Evolutionary conservation across 2,888 invertebrate species (phyloP).

Genomic region (Pherbina coryleti): DNA sequence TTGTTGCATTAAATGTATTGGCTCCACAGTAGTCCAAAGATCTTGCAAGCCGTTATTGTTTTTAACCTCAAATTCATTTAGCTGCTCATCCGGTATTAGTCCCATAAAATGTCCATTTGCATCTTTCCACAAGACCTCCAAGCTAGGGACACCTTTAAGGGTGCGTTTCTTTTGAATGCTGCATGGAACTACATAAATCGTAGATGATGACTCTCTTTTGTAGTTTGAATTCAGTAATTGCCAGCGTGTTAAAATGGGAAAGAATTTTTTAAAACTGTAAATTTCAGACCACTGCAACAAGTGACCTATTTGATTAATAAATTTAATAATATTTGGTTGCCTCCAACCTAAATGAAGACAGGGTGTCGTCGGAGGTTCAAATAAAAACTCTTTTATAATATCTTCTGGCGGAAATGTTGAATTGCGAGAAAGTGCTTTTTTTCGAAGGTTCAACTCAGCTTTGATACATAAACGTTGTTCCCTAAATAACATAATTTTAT

Average conservation of each 20-base stretch:
- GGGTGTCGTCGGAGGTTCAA: constrained; percentile 72
- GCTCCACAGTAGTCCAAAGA: constrained; percentile 79
- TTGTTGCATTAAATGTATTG: constrained; percentile 74
- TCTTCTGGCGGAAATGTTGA: constrained; percentile 79
- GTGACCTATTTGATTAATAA: constrained; percentile 77
- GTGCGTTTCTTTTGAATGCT: constrained; percentile 74
- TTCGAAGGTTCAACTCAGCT: constrained; percentile 78
- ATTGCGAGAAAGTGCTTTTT: constrained; percentile 74
- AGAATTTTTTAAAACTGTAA: constrained; percentile 82
- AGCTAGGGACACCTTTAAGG: constrained; percentile 76
- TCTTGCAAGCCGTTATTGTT: constrained; percentile 69
- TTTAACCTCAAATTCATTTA: constrained; percentile 70
- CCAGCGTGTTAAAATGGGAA: constrained; percentile 84
- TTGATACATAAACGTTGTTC: constrained; percentile 76
- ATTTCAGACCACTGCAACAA: constrained; percentile 81
- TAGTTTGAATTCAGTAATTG: constrained; percentile 70
- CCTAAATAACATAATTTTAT: constrained; percentile 65
- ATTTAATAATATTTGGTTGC: constrained; percentile 78
- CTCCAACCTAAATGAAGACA: constrained; percentile 74
- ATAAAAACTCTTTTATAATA: constrained; percentile 80
- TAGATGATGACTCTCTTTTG: constrained; percentile 5
- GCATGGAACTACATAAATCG: constrained; percentile 68
- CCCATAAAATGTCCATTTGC: constrained; percentile 72
- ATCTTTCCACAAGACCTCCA: constrained; percentile 81
- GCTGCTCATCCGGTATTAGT: constrained; percentile 75